Evolutionary conservation across 2,888 invertebrate genomes (phyloP).

Genomic region (Dorcus parallelipipedus): DNA sequence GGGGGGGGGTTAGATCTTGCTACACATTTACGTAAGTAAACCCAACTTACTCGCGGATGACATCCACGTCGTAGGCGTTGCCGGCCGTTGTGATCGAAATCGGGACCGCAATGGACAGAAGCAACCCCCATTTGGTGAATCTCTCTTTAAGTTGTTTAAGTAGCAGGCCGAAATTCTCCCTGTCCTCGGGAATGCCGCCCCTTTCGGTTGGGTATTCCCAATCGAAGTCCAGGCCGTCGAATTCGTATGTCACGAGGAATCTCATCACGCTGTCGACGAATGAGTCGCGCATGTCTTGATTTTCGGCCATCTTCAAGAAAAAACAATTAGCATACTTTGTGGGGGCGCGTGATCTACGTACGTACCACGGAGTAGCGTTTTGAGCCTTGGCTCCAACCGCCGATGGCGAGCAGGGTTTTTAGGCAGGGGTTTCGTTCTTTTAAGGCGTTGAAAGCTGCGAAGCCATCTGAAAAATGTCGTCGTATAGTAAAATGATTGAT

Average conservation of each 20-base stretch:
- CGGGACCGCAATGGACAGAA: slow-evolving; percentile 52
- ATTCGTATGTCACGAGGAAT: slow-evolving; percentile 46
- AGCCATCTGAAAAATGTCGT: slow-evolving; percentile 27
- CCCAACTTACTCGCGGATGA: slow-evolving; percentile 40
- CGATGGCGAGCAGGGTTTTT: slow-evolving; percentile 50
- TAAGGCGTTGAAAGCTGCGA: slow-evolving; percentile 43
- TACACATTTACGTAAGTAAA: neutral
- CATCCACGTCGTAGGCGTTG: slow-evolving; percentile 46
- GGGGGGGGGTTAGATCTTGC: no score
- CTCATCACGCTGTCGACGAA: slow-evolving; percentile 49
- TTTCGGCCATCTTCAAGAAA: slow-evolving; percentile 45
- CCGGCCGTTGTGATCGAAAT: slow-evolving; percentile 41
- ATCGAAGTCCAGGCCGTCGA: slow-evolving; percentile 54
- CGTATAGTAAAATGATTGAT: neutral
- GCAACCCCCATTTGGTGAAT: slow-evolving; percentile 43
- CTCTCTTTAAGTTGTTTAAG: slow-evolving; percentile 45
- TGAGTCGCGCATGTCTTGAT: slow-evolving; percentile 36
- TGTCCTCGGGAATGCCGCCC: slow-evolving; percentile 47
- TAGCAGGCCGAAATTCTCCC: slow-evolving; percentile 45
- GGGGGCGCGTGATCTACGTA: neutral
- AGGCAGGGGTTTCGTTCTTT: slow-evolving; percentile 47
- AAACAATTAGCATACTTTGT: neutral
- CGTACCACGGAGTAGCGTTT: slow-evolving; percentile 47
- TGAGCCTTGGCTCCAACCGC: slow-evolving; percentile 53
- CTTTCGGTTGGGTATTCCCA: slow-evolving; percentile 52